phyloP scores from a whole-genome alignment of 2,888 invertebrate species.

The Andrena camellia region DNA sequence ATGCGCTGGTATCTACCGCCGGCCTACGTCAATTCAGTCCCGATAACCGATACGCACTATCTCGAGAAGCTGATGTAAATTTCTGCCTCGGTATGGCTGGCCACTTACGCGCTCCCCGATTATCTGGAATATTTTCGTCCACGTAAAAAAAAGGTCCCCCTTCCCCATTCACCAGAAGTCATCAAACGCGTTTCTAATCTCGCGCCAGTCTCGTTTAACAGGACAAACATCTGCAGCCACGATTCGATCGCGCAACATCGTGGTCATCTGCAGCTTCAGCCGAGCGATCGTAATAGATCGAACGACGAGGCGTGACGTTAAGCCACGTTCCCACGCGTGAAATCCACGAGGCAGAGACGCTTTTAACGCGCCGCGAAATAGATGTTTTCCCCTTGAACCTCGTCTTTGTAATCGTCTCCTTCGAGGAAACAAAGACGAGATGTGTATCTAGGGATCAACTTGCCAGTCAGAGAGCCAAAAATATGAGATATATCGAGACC shows the following conservation, averaged over 20 bases:
- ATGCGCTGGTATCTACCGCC: constrained; percentile 1
- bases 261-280: neutral
- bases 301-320: too few relatives aligned
- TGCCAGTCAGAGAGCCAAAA: too few relatives aligned
- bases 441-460: too few relatives aligned
- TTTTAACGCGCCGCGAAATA: too few relatives aligned
- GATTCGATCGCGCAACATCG: constrained; percentile 7
- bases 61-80: constrained; percentile 6
- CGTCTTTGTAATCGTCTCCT: too few relatives aligned
- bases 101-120: neutral
- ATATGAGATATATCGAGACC: too few relatives aligned
- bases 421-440: too few relatives aligned
- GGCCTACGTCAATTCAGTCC: constrained; percentile 7
- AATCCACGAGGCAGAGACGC: too few relatives aligned
- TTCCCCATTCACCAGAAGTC: neutral
- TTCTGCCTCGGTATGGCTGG: neutral
- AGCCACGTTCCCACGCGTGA: too few relatives aligned
- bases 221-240: neutral
- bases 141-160: neutral
- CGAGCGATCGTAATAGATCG: too few relatives aligned
- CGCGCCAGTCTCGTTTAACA: neutral
- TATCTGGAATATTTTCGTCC: constrained; percentile 16
- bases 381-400: too few relatives aligned
- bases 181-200: constrained; percentile 12
- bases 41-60: constrained; percentile 27